Evolutionary conservation across 2,888 invertebrate species (phyloP).

Genomic region (Camptogramma bilineatum): DNA sequence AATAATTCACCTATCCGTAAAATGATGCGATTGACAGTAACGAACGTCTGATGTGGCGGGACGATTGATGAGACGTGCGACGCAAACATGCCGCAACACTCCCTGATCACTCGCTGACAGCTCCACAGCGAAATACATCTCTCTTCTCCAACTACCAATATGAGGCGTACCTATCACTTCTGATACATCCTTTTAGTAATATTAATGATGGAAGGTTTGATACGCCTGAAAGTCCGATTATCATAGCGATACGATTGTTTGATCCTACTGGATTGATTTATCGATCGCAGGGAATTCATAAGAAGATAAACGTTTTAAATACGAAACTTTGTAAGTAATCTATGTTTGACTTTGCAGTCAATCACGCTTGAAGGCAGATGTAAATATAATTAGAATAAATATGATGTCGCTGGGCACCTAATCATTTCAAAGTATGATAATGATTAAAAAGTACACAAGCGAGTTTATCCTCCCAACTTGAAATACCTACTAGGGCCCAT

Average conservation of each 20-base stretch:
- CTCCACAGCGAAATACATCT: neutral
- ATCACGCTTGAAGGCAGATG: too few relatives aligned
- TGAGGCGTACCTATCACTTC: neutral
- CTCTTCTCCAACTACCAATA: neutral
- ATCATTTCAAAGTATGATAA: neutral
- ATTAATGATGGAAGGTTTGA: neutral
- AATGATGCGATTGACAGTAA: neutral
- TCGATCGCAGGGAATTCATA: neutral
- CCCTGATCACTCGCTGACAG: neutral
- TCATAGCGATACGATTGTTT: neutral
- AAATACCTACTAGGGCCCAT: neutral
- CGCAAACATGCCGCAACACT: neutral
- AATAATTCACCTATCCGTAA: neutral
- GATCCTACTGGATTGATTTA: neutral
- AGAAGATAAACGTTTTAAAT: neutral
- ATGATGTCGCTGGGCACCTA: too few relatives aligned
- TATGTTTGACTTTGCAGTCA: too few relatives aligned
- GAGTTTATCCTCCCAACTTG: neutral
- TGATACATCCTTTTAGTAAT: neutral
- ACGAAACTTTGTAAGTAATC: too few relatives aligned
- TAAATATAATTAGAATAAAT: too few relatives aligned
- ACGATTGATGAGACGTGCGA: constrained; percentile 1
- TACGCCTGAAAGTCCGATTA: neutral
- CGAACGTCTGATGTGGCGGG: neutral
- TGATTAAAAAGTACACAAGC: neutral